A percentile compares a stretch with the other conserved stretches of the same genome.
These are phyloP conservation scores for Penaeus chinensis DNA, from an alignment of 1,140 invertebrate species.

Conservation along the genomic window DNA sequence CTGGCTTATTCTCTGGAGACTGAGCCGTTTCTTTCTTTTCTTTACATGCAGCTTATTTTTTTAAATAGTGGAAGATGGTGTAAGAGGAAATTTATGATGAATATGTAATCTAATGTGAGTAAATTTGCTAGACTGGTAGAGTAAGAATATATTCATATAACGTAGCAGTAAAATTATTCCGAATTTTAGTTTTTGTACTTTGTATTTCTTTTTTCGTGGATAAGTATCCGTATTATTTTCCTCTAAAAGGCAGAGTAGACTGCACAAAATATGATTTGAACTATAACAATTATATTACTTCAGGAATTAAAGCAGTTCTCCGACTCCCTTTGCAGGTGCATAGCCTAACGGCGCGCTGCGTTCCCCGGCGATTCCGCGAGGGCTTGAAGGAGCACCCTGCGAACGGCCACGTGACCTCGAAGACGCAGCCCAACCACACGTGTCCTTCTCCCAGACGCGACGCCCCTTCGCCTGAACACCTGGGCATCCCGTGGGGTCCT, in stretches of 20 bases:
- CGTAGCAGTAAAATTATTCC: too few relatives aligned
- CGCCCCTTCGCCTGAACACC: constrained; percentile 50
- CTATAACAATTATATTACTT: too few relatives aligned
- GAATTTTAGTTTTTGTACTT: too few relatives aligned
- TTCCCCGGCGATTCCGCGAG: constrained; percentile 7
- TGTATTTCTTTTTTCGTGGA: too few relatives aligned
- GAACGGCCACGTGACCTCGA: background rate
- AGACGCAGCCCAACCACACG: background rate
- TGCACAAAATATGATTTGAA: too few relatives aligned
- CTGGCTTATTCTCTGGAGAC: too few relatives aligned
- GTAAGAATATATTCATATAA: too few relatives aligned
- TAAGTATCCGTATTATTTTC: too few relatives aligned
- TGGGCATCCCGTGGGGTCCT: constrained; percentile 51
- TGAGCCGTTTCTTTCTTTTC: background rate
- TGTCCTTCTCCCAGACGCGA: constrained; percentile 29
- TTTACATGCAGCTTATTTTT: constrained; percentile 52
- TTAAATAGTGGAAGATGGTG: constrained; percentile 57
- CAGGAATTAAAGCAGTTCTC: too few relatives aligned
- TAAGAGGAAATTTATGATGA: constrained; percentile 47
- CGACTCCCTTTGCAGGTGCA: background rate
- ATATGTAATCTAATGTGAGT: constrained; percentile 30
- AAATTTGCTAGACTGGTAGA: too few relatives aligned
- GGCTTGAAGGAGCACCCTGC: background rate
- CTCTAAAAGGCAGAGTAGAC: too few relatives aligned
- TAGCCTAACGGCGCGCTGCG: constrained; percentile 4